A percentile compares a stretch with the other conserved stretches of the same genome.
These are phyloP conservation scores for Bombus pyrosoma DNA, from an alignment of 1,140 invertebrate genomes.

Conservation along the genomic window DNA sequence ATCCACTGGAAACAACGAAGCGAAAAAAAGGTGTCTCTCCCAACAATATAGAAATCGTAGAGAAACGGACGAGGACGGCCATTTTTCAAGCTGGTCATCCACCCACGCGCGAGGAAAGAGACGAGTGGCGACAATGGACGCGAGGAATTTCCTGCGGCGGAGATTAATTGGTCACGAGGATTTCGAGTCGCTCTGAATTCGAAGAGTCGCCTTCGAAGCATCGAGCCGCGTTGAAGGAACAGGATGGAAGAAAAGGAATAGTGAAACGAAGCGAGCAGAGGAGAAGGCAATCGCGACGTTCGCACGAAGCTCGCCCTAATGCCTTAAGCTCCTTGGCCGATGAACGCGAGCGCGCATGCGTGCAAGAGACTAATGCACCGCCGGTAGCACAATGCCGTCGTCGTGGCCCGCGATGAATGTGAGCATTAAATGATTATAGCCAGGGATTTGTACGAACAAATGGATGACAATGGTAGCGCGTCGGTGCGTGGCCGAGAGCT, in stretches of 20 bases:
- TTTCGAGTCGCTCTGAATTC: conserved; percentile 52
- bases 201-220: neutral
- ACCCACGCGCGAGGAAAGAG: conserved; percentile 36
- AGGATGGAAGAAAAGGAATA: neutral
- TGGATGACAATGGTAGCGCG: conserved; percentile 72
- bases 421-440: conserved; percentile 75
- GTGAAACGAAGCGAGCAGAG: neutral
- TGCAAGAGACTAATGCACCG: conserved; percentile 70
- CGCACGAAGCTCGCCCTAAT: conserved; percentile 68
- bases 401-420: conserved; percentile 72
- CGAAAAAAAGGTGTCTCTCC: neutral
- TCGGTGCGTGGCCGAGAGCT: conserved; percentile 34
- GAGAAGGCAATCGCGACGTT: conserved; percentile 32
- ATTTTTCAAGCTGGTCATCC: conserved; percentile 46
- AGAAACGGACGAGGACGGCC: conserved; percentile 16
- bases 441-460: conserved; percentile 75
- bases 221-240: neutral
- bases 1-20: neutral
- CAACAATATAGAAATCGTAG: neutral
- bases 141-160: conserved; percentile 62
- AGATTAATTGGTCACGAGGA: conserved; percentile 78
- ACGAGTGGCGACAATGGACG: conserved; percentile 51
- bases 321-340: conserved; percentile 71
- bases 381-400: conserved; percentile 66
- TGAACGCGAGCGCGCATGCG: conserved; percentile 75